A percentile compares a stretch with the other conserved stretches of the same genome.
phyloP scores from a whole-genome alignment of 2,797 vertebrate genomes.

The Astyanax mexicanus region DNA sequence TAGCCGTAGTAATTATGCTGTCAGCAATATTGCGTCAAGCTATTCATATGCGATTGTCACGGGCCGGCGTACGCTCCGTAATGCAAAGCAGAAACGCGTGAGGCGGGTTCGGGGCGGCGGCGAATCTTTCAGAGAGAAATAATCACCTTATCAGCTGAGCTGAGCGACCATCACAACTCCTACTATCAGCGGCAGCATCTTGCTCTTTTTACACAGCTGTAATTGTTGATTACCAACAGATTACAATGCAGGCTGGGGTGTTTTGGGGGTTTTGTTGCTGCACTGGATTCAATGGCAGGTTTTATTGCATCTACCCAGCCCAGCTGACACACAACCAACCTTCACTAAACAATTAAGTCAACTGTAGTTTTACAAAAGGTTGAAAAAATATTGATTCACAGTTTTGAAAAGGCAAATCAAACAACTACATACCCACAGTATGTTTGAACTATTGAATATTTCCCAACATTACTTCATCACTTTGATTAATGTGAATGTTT shows the following conservation, averaged over 20 bases:
- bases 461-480: too few species aligned
- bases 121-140: slow-evolving; percentile 2
- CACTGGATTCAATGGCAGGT: slow-evolving; percentile 62
- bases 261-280: slow-evolving; percentile 67
- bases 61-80: neutral
- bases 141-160: slow-evolving; percentile 49
- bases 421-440: too few species aligned
- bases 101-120: neutral
- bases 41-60: slow-evolving; percentile 24
- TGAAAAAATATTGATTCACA: too few species aligned
- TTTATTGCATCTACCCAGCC: too few species aligned
- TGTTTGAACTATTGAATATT: too few species aligned
- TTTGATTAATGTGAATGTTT: too few species aligned
- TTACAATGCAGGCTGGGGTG: slow-evolving; percentile 19
- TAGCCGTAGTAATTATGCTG: slow-evolving; percentile 44
- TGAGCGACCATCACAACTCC: neutral
- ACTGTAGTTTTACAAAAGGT: too few species aligned
- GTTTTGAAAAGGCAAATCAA: too few species aligned
- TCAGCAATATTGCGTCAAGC: slow-evolving; percentile 30
- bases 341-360: too few species aligned
- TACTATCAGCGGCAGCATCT: neutral
- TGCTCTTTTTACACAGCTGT: neutral
- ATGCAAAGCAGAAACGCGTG: neutral
- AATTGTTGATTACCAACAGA: neutral
- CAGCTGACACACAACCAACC: too few species aligned